Evolutionary conservation across 2,797 vertebrate species (phyloP).

Genomic region (Alcedo atthis): DNA sequence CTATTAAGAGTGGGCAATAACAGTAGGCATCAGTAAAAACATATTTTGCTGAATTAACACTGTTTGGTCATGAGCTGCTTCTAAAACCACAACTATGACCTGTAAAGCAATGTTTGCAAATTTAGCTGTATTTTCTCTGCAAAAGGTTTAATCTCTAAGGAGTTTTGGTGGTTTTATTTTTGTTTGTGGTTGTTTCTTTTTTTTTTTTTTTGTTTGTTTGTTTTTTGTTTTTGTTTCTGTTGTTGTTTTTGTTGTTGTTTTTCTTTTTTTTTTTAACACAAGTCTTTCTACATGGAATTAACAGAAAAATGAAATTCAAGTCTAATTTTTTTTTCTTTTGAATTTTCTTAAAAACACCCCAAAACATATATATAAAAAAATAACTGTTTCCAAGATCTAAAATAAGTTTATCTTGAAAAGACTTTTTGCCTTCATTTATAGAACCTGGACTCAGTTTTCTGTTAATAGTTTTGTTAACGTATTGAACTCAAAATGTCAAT

Average conservation of each 20-base stretch:
- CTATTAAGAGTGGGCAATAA: rapidly evolving
- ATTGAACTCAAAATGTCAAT: neutral
- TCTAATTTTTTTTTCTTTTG: neutral
- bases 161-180: neutral
- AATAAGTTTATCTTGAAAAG: neutral
- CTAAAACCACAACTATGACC: neutral
- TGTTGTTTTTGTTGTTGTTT: too few species aligned
- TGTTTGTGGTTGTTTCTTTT: neutral
- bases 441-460: neutral
- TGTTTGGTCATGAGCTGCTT: neutral
- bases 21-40: neutral
- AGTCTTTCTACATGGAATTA: neutral
- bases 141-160: neutral
- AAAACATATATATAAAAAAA: too few species aligned
- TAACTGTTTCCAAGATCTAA: neutral
- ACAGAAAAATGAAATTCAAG: neutral
- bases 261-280: neutral
- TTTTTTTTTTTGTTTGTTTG: too few species aligned
- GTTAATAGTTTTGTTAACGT: neutral
- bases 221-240: too few species aligned
- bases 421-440: neutral
- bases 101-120: neutral
- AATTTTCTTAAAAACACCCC: neutral
- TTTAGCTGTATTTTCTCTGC: neutral
- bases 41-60: neutral